Base-by-base conservation (phyloP, 2,113 vertebrate genomes). In the Phrynosoma blainvillii region DNA sequence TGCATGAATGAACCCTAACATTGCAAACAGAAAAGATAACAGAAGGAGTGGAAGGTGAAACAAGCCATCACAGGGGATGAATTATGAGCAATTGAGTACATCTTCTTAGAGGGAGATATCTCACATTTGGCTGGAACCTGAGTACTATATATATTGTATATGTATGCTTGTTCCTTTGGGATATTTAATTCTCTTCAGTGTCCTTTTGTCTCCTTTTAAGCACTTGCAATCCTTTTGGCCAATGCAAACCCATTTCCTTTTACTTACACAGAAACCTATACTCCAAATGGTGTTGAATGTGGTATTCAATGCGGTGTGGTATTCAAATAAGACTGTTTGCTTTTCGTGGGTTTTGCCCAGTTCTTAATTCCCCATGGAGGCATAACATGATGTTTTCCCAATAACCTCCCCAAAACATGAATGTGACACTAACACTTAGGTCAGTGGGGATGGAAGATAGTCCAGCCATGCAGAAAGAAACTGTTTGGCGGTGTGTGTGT, bases 371-470 rank as follows among this genome's bases (percentile, higher is more conserved):
- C 74, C 27, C 83, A 70, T 7, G 80, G 62, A 52, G 30, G 56
- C 21, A 82, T 30, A 52, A n/a, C 36, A 65, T 40, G 21, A 23
- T 36, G 52, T 32, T 32, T 21, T 87, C 70, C 47, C 70, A 73
- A 71, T 18, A 54, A 68, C 76, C n/a, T 56, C 73, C 76, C 59
- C 9, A 42, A 56, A 25, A 3, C 14, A 76, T 11, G 1, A 1
- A 42, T 70, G 84, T 79, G 42, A 20, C 25, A 25, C 10, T 75
- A 82, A 47, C 4, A 73, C 23, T 88, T 74, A 86, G 87, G 92
- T 47, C 59, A 80, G 36, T n/a, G 68, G 47, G n/a, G 74, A 5
- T 4, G 59, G 84, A 23, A 85, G 36, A 86, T 30, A 5, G 21
- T 7, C 1, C 36, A 23, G 10, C 1, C 30, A 36, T 68, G 36